Percentiles rank a stretch among this genome's conserved stretches.
These are phyloP conservation scores for Chamaetylas fuelleborni DNA, from an alignment of 2,113 vertebrate genomes.

Conservation along the genomic window DNA sequence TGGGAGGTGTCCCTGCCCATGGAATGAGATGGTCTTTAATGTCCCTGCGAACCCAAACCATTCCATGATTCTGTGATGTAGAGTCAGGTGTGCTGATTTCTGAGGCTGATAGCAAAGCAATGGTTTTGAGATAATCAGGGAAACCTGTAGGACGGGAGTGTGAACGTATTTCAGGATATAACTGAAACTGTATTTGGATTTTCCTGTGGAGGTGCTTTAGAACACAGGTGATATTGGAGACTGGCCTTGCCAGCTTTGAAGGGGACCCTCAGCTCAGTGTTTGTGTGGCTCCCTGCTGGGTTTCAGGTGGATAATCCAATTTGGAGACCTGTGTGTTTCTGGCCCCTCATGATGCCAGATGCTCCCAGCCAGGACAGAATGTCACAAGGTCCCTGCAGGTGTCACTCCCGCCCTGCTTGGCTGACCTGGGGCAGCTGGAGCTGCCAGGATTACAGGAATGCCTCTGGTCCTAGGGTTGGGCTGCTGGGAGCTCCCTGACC, in stretches of 20 bases:
- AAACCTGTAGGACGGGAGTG: background rate
- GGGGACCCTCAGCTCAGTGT: background rate
- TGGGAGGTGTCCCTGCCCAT: background rate
- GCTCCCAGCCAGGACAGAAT: background rate
- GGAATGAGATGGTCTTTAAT: background rate
- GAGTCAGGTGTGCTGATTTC: background rate
- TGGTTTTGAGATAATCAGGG: background rate
- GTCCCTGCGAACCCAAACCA: background rate
- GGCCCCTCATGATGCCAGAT: fast-evolving
- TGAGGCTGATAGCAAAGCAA: background rate
- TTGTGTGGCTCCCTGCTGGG: fast-evolving
- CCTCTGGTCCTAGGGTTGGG: background rate
- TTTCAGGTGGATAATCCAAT: background rate
- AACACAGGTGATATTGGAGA: fast-evolving
- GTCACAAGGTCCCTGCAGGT: fast-evolving
- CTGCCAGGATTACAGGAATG: background rate
- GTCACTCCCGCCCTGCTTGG: fast-evolving
- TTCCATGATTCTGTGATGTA: background rate
- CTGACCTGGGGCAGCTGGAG: background rate
- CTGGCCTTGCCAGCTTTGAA: background rate
- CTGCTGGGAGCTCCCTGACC: background rate
- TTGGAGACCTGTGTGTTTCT: background rate
- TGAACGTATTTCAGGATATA: fast-evolving
- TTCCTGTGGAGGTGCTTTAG: background rate
- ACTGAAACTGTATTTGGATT: background rate